phyloP scores from a whole-genome alignment of 2,797 vertebrate genomes.

The Enteromius argenteus region DNA sequence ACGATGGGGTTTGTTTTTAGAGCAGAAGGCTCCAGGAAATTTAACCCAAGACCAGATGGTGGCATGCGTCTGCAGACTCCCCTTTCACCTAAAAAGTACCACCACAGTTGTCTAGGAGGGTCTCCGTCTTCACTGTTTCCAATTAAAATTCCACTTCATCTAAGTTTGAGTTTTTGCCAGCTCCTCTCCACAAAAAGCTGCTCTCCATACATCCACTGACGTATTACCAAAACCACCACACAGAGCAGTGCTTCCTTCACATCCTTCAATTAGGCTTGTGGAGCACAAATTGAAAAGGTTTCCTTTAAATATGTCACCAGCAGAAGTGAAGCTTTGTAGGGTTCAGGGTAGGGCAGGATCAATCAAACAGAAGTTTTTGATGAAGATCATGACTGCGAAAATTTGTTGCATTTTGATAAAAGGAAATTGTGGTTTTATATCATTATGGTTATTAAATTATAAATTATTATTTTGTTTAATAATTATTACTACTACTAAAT shows the following conservation, averaged over 20 bases:
- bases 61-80: conserved; percentile 50
- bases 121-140: conserved; percentile 53
- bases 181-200: not conserved
- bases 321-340: not conserved
- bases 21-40: conserved; percentile 62
- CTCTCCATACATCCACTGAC: conserved; percentile 22
- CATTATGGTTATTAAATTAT: not conserved
- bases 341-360: not conserved
- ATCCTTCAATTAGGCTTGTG: not conserved
- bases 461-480: not conserved
- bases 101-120: conserved; percentile 46
- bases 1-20: conserved; percentile 63
- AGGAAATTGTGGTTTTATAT: not conserved
- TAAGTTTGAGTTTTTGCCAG: conserved; percentile 38
- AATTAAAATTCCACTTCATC: conserved; percentile 59
- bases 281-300: not conserved
- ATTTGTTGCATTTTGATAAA: not conserved
- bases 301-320: not conserved
- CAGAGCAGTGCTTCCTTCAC: not conserved
- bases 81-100: conserved; percentile 59
- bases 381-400: not conserved
- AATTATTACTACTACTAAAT: too few species aligned
- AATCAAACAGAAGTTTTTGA: not conserved
- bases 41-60: conserved; percentile 61
- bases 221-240: not conserved